Percentiles rank a stretch among this genome's conserved stretches.
These are phyloP conservation scores for Saccostrea glomerata DNA, from an alignment of 1,140 invertebrate species.

Conservation along the genomic window DNA sequence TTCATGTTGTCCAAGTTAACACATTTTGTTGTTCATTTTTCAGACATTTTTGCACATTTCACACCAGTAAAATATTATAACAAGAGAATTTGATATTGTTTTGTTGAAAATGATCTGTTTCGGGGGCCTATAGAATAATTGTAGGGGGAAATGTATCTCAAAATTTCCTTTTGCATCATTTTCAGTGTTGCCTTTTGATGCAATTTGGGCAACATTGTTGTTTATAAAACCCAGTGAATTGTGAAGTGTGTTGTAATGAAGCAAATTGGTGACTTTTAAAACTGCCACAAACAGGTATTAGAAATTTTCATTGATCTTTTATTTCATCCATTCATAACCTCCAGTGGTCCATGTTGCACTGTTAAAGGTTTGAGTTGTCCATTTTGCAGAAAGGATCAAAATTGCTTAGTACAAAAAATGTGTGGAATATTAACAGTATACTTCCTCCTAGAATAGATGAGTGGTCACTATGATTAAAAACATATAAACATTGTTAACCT, in stretches of 20 bases:
- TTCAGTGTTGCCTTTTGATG: neutral
- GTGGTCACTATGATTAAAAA: no score
- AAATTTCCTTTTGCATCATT: neutral
- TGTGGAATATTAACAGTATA: neutral
- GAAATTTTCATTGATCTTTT: neutral
- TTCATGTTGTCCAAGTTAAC: constrained; percentile 19
- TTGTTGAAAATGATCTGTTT: neutral
- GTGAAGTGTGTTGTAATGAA: neutral
- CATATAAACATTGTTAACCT: no score
- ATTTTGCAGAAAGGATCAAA: no score
- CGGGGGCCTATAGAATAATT: neutral
- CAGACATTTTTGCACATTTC: constrained; percentile 6
- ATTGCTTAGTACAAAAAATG: no score
- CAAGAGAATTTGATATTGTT: neutral
- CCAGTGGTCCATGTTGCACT: no score
- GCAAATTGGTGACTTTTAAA: neutral
- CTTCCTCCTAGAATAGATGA: neutral
- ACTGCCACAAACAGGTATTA: neutral
- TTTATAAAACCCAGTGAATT: constrained; percentile 17
- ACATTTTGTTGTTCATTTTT: constrained; percentile 5
- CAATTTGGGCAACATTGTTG: neutral
- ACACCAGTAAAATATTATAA: neutral
- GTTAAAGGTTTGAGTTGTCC: no score
- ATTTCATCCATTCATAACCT: neutral
- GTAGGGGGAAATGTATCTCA: neutral